Conservation (phyloP, 2,797 vertebrate genomes). For the Schizopygopsis malacanthus region DNA sequence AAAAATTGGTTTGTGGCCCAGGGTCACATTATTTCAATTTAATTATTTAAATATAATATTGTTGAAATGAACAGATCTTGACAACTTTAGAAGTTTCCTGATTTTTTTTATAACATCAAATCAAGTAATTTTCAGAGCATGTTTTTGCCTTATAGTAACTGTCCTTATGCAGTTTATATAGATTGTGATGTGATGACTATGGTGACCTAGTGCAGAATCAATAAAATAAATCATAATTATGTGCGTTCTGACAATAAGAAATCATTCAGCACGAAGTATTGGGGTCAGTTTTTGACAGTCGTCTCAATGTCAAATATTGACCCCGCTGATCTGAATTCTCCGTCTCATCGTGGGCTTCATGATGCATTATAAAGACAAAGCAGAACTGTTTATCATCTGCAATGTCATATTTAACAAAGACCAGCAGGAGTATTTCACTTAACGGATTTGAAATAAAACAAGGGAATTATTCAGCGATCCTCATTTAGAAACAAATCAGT, state of each 20-base stretch:
- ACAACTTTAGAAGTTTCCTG: background rate
- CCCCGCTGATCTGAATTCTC: background rate
- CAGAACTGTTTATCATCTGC: background rate
- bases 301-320: background rate
- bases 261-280: background rate
- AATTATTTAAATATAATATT: too few relatives aligned
- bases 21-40: background rate
- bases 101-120: background rate
- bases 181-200: background rate
- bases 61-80: background rate
- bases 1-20: too few relatives aligned
- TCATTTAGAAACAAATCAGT: slow-evolving; percentile 87
- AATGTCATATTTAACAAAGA: slow-evolving; percentile 8
- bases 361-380: background rate
- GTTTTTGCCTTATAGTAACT: background rate
- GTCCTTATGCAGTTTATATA: too few relatives aligned
- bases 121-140: background rate
- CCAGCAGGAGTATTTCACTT: slow-evolving; percentile 13
- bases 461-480: slow-evolving; percentile 71
- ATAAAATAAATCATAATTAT: background rate
- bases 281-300: background rate
- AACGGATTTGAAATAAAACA: slow-evolving; percentile 28
- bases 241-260: background rate
- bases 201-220: background rate
- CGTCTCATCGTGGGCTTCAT: background rate